A percentile compares a stretch with the other conserved stretches of the same genome.
Conservation (phyloP, 2,113 vertebrate genomes). For the Amazona vittata region DNA sequence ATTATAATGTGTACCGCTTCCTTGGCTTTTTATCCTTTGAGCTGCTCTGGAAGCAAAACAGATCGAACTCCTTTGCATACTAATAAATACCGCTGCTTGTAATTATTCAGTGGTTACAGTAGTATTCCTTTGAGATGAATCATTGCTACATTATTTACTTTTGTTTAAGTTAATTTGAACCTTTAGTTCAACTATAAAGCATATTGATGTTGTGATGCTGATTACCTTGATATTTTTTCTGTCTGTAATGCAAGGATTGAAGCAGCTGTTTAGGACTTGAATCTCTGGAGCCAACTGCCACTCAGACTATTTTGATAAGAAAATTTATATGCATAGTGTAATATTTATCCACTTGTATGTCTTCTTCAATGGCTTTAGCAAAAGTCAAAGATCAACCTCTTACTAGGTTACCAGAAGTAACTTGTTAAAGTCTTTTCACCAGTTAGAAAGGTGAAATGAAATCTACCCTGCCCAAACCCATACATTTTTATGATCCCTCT, state of each 20-base stretch:
- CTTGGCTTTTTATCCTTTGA: conserved; percentile 71
- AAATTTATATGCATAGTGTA: background rate
- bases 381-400: background rate
- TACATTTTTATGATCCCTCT: background rate
- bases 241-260: background rate
- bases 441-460: background rate
- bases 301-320: background rate
- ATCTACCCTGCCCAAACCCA: background rate
- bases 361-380: background rate
- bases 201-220: background rate
- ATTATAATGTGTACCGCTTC: conserved; percentile 63
- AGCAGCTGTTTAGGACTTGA: background rate
- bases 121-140: conserved; percentile 71
- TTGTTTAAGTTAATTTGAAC: conserved; percentile 61
- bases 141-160: conserved; percentile 72
- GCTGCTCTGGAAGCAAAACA: conserved; percentile 67
- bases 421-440: background rate
- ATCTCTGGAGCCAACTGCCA: background rate
- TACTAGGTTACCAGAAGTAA: background rate
- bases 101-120: conserved; percentile 73
- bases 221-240: background rate
- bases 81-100: conserved; percentile 73
- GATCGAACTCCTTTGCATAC: conserved; percentile 72
- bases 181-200: background rate
- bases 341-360: background rate